These are phyloP conservation scores for Epizoanthus fatuus DNA, from an alignment of 92 coral and sea anemone species.

Conservation along the genomic window DNA sequence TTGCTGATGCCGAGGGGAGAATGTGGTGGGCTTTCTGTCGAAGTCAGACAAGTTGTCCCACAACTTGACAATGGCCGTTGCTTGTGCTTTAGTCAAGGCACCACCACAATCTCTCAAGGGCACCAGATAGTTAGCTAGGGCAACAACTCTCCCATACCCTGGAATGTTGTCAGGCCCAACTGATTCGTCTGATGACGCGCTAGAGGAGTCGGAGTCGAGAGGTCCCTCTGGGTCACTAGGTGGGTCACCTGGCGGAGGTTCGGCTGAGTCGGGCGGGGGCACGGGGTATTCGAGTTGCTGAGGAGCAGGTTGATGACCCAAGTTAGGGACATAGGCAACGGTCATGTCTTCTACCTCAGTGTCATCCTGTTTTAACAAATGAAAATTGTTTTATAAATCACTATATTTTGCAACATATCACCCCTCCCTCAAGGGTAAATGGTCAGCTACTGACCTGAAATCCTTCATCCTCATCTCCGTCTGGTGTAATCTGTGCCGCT, in stretches of 20 bases:
- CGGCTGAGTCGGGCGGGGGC: too few species aligned
- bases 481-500: background rate
- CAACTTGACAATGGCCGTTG: background rate
- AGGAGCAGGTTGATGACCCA: too few species aligned
- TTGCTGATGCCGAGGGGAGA: conserved; percentile 14
- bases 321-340: too few species aligned
- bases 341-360: too few species aligned
- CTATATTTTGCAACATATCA: too few species aligned
- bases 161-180: background rate
- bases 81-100: background rate
- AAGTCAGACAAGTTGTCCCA: background rate
- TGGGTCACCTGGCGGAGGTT: too few species aligned
- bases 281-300: too few species aligned
- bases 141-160: conserved; percentile 10
- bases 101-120: background rate
- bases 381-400: too few species aligned
- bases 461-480: conserved; percentile 24
- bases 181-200: background rate
- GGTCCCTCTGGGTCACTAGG: too few species aligned
- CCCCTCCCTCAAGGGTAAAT: too few species aligned
- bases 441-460: background rate
- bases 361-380: too few species aligned
- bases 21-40: background rate
- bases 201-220: too few species aligned
- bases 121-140: background rate